These are phyloP conservation scores for Aix galericulata DNA, from an alignment of 2,113 vertebrate species.

Conservation along the genomic window DNA sequence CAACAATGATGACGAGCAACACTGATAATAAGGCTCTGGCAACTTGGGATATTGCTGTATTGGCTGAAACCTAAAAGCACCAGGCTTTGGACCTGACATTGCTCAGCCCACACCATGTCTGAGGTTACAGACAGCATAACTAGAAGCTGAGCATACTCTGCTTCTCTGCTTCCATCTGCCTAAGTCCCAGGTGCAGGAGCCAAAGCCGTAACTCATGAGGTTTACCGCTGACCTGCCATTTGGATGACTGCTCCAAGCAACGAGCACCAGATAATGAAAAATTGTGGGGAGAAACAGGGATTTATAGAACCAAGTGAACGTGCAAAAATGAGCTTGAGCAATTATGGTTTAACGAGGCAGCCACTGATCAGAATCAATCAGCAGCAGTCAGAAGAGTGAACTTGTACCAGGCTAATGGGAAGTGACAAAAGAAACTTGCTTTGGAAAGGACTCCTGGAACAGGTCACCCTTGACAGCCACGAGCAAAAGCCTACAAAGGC, in stretches of 20 bases:
- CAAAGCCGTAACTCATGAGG: slow-evolving; percentile 1
- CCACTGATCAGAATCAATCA: background rate
- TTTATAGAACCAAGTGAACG: background rate
- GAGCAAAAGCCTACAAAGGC: background rate
- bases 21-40: background rate
- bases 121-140: background rate
- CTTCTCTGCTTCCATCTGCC: background rate
- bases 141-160: background rate
- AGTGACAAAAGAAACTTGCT: slow-evolving; percentile 2
- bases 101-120: background rate
- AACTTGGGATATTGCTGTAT: background rate
- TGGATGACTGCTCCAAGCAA: background rate
- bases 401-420: background rate
- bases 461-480: background rate
- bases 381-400: background rate
- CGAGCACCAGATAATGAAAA: background rate
- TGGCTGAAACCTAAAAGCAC: background rate
- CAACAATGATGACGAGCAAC: background rate
- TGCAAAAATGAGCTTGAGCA: background rate
- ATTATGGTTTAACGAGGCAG: background rate
- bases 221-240: background rate
- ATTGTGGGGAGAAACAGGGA: background rate
- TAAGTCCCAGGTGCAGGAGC: background rate
- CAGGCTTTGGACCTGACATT: background rate
- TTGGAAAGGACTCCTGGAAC: background rate